Conservation (phyloP, 2,888 invertebrate genomes). For the Panzeria rudis region DNA sequence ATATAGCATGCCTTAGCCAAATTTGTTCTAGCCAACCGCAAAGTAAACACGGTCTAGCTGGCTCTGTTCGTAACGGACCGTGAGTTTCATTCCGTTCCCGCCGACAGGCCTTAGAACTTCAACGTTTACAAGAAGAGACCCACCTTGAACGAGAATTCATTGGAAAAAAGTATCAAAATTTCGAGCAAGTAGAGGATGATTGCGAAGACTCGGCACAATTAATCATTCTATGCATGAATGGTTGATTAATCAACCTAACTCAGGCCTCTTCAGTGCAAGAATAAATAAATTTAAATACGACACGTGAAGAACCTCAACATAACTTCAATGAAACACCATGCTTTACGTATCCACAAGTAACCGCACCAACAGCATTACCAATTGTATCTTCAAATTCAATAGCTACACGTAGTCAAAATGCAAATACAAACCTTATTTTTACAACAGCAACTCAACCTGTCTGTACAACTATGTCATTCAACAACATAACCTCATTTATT, state of each 20-base stretch:
- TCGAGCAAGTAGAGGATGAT: constrained; percentile 1
- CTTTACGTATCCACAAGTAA: neutral
- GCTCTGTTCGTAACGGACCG: constrained; percentile 15
- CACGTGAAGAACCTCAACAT: neutral
- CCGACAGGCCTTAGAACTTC: neutral
- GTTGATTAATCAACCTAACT: neutral
- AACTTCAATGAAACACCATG: too few relatives aligned
- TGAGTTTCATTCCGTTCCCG: neutral
- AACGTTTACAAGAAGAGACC: constrained; percentile 27
- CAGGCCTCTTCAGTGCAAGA: neutral
- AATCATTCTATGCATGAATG: constrained; percentile 29
- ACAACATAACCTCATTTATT: constrained; percentile 22
- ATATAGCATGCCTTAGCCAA: too few relatives aligned
- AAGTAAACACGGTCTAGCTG: neutral
- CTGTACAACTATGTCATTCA: neutral
- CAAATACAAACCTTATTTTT: constrained; percentile 16
- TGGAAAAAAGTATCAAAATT: neutral
- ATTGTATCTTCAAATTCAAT: neutral
- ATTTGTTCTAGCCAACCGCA: neutral
- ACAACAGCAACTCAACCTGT: constrained; percentile 8
- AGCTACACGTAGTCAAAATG: too few relatives aligned
- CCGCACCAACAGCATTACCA: neutral
- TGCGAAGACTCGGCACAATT: neutral
- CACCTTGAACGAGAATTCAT: constrained; percentile 35
- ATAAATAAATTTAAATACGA: neutral